Percentiles rank a stretch among this genome's conserved stretches.
phyloP scores from a whole-genome alignment of 2,888 invertebrate species.

The Idaea dimidiata region DNA sequence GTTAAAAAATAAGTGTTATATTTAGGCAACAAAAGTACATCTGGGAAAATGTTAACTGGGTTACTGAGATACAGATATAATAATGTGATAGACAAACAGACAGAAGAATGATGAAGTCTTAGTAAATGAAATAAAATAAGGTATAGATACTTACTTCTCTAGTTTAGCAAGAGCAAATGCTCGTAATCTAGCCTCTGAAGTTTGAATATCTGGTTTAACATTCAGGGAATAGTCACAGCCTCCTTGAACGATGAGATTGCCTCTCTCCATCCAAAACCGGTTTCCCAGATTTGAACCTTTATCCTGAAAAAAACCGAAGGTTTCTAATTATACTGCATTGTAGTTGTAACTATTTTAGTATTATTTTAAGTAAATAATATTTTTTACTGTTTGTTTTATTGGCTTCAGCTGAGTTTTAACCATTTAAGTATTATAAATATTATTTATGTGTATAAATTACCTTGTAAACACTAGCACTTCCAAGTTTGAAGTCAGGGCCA shows the following conservation, averaged over 20 bases:
- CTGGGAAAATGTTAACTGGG: no score
- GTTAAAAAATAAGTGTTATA: background rate
- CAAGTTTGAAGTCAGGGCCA: slow-evolving; percentile 84
- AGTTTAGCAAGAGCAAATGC: slow-evolving; percentile 87
- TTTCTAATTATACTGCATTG: no score
- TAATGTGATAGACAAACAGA: no score
- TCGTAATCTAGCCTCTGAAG: slow-evolving; percentile 83
- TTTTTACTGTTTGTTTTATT: no score
- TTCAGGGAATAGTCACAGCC: slow-evolving; percentile 84
- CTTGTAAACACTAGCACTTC: slow-evolving; percentile 80
- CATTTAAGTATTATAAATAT: slow-evolving; percentile 31
- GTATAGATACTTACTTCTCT: slow-evolving; percentile 78
- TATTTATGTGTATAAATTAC: slow-evolving; percentile 34
- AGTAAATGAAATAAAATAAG: slow-evolving; percentile 3
- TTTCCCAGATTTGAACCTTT: slow-evolving; percentile 85
- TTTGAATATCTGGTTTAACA: slow-evolving; percentile 75
- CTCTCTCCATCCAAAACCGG: slow-evolving; percentile 89
- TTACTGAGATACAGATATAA: no score
- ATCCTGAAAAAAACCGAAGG: slow-evolving; percentile 68
- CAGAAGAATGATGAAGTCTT: no score
- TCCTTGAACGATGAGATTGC: slow-evolving; percentile 87
- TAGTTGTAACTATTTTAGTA: slow-evolving; percentile 17
- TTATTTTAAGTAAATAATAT: slow-evolving; percentile 33
- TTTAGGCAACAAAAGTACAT: no score
- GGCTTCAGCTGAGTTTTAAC: no score